Conservation (phyloP, 92 coral and sea anemone genomes). For the Muricea muricata region DNA sequence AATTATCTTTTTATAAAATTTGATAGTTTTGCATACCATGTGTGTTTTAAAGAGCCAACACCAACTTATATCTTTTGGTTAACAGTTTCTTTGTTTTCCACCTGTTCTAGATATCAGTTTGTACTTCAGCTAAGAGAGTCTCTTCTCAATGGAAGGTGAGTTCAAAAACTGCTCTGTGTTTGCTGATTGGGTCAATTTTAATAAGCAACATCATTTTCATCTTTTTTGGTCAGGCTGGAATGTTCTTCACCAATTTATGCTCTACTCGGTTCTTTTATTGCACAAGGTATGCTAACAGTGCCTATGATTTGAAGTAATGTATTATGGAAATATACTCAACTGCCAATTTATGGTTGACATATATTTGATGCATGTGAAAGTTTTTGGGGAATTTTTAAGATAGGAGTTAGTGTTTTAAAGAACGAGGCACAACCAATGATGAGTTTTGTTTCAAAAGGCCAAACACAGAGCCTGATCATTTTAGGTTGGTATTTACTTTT, state of each 20-base stretch:
- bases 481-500: no score
- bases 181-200: no score
- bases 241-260: slow-evolving; percentile 97
- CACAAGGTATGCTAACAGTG: slow-evolving; percentile 69
- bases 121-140: slow-evolving; percentile 92
- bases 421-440: no score
- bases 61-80: no score
- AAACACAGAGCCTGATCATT: no score
- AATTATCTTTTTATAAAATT: no score
- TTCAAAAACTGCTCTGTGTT: background rate
- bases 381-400: no score
- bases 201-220: background rate
- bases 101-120: slow-evolving; percentile 76
- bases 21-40: slow-evolving; percentile 10
- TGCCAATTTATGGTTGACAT: no score
- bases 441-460: no score
- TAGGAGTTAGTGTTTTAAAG: no score
- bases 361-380: no score
- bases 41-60: no score
- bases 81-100: background rate
- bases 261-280: slow-evolving; percentile 91
- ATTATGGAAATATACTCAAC: background rate
- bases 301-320: background rate
- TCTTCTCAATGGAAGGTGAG: slow-evolving; percentile 90
- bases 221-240: slow-evolving; percentile 66